A percentile compares a stretch with the other conserved stretches of the same genome.
phyloP scores from a whole-genome alignment of 1,140 invertebrate species.

The Trichogramma pretiosum region DNA sequence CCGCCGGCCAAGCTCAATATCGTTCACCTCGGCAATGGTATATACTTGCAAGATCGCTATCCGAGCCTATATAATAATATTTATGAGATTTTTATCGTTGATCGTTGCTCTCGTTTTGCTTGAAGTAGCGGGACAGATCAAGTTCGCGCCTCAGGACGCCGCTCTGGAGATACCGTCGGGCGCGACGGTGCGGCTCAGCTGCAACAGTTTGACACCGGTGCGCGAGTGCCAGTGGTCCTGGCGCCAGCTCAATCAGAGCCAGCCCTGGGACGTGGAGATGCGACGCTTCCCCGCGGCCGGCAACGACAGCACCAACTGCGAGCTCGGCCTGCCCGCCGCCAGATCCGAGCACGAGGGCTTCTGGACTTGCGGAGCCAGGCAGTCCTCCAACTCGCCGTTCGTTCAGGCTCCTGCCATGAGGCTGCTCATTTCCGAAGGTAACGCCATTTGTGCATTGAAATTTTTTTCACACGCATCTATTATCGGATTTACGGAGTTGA shows the following conservation, averaged over 20 bases:
- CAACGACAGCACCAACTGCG: slow-evolving; percentile 37
- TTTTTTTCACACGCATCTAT: too few relatives aligned
- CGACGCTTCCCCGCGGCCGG: slow-evolving; percentile 40
- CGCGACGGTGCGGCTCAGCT: slow-evolving; percentile 36
- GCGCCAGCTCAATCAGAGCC: slow-evolving; percentile 38
- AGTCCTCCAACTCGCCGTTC: slow-evolving; percentile 30
- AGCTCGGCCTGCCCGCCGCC: slow-evolving; percentile 38
- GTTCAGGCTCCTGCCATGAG: slow-evolving; percentile 29
- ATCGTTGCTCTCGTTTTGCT: too few relatives aligned
- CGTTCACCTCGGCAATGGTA: slow-evolving; percentile 32
- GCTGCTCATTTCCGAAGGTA: slow-evolving; percentile 40
- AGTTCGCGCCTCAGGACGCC: slow-evolving; percentile 24
- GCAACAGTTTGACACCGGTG: slow-evolving; percentile 30
- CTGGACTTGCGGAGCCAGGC: slow-evolving; percentile 40
- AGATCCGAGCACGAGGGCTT: slow-evolving; percentile 39
- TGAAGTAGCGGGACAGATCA: slow-evolving; percentile 18
- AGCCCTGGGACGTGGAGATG: slow-evolving; percentile 38
- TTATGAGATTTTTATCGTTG: too few relatives aligned
- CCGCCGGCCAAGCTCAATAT: slow-evolving; percentile 38
- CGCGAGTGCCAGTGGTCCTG: slow-evolving; percentile 43
- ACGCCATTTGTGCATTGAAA: background rate
- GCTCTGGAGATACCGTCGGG: slow-evolving; percentile 32
- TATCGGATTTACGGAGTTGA: slow-evolving; percentile 7
- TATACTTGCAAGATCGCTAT: too few relatives aligned
- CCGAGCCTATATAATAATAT: too few relatives aligned